Base-by-base conservation (phyloP, 2,888 invertebrate genomes). In the Autographa gamma region DNA sequence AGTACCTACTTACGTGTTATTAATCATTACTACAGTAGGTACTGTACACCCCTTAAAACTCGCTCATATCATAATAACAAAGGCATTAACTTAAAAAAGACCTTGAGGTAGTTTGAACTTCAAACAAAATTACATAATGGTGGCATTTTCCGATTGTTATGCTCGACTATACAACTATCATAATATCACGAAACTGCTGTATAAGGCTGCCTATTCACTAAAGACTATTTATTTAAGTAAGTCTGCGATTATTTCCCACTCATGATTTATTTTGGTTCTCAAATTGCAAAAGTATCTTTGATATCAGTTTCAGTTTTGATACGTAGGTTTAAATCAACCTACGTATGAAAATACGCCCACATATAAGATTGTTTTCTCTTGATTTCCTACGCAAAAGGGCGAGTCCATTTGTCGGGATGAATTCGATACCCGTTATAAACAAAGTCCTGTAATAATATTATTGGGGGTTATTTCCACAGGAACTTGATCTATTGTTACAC, bases 121-220 rank as follows among this genome's bases (percentile, higher is more conserved):
- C 60, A 54, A 79, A 79, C 76, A 41, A 66, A 63, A 68, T 71
- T 76, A 77, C 63, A 48, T 80, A 71, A 76, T 68, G 16, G 52
- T 58, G 52, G 56, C 25, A 63, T 67, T 73, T 60, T 18, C 43
- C 60, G 52, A 60, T 41, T 72, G 63, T 73, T 63, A 62, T 66
- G 65, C 61, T 34, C 68, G 65, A 59, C 61, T 70, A 70, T 64
- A 62, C 48, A 76, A 71, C 73, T 73, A 64, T 66, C 60, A 43
- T 69, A 60, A 43, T 69, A 60, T 48, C 60, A 48, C 48, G n/a
- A 16, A 65, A 60, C 63, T 65, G 43, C 56, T 62, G 19, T 52
- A n/a, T 64, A 64, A 79, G 14, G 58, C 6, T 16, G 19, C 9
- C 34, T 52, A 32, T 79, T 60, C 52, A 32, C 13, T 11, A 56